Conservation (phyloP, 2,113 vertebrate species). For the Cathartes aura region DNA sequence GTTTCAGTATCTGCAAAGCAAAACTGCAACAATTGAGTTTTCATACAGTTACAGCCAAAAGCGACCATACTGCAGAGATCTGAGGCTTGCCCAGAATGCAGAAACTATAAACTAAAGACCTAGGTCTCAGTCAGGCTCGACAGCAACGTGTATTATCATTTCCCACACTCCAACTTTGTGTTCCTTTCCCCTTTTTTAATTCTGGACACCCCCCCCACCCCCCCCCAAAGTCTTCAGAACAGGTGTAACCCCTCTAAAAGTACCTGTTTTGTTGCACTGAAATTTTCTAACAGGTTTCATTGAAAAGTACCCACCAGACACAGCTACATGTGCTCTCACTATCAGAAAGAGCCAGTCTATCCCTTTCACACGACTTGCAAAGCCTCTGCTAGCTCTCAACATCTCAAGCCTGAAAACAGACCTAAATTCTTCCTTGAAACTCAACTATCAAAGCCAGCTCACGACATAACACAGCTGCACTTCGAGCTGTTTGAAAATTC, state of each 20-base stretch:
- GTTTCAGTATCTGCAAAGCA: neutral
- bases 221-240: neutral
- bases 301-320: neutral
- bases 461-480: neutral
- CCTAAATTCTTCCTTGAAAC: neutral
- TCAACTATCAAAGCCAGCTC: neutral
- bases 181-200: neutral
- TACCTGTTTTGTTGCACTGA: neutral
- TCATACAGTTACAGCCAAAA: neutral
- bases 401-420: neutral
- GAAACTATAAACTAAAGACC: neutral
- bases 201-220: neutral
- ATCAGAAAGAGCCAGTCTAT: neutral
- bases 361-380: neutral
- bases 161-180: neutral
- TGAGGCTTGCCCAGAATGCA: neutral
- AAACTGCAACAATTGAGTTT: neutral
- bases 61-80: rapidly evolving
- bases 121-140: neutral
- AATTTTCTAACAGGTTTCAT: neutral
- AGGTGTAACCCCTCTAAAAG: neutral
- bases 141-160: neutral
- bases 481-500: neutral
- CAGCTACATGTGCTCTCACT: neutral
- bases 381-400: neutral